Base-by-base conservation (phyloP, 1,140 invertebrate species). In the Trichoplusia ni region DNA sequence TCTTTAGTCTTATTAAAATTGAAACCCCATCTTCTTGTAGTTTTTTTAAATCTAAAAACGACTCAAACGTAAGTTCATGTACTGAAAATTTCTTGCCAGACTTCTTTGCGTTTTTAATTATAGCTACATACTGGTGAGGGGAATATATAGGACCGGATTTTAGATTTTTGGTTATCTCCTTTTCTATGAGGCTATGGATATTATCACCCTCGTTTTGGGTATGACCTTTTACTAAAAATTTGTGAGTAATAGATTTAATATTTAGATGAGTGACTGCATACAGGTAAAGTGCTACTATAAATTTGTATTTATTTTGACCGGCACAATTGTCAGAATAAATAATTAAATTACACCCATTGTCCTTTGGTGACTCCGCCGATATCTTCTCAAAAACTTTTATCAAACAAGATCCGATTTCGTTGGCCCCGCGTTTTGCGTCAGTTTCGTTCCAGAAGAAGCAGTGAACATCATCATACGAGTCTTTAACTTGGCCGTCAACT, bases 371-470 rank as follows among this genome's bases (percentile, higher is more conserved):
- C 67, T 49, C 63, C 18, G 18, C 7, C 13, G 19, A 46, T 5
- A 73, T 53, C 13, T 33, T 54, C 56, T 76, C 54, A 82, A 77
- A 73, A 67, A 81, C 64, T 75, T 74, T 47, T 8, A 64, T 71
- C 51, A 91, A 33, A 53, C 82, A 87, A 3, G 75, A 71, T 14
- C 79, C 82, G 64, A 91, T 91, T 75, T 89, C 84, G 46, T 81
- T 87, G 9, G 84, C 77, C 3, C 81, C 86, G 44, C 87, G 74
- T 29, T 83, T 80, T 11, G 69, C 91, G 44, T 84, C 66, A 1
- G 69, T 70, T 71, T 92, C 91, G 71, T 91, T 66, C 89, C 90
- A 92, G 8, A 89, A 66, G 64, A 78, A 90, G 61, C 87, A 89
- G n/a, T n/a, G n/a, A n/a, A n/a, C n/a, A n/a, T n/a, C n/a, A n/a